Evolutionary conservation across 2,797 vertebrate species (phyloP), one percentile per base, ranked within the genome.

Genomic region (Balearica regulorum): DNA sequence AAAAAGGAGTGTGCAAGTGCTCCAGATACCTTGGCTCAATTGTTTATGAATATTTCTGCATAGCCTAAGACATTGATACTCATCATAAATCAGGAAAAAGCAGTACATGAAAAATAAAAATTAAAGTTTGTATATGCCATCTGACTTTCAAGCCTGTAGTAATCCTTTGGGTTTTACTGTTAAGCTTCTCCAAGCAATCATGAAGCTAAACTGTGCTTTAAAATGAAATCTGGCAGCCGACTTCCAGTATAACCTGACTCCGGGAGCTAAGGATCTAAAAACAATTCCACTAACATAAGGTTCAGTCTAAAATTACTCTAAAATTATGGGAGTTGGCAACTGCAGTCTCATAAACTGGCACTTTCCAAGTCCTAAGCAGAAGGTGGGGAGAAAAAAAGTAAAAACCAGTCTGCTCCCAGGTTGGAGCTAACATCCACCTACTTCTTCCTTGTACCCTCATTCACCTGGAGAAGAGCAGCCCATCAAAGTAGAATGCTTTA

Each of bases 71-170:
- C 51, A 54, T 12, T 3, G 2, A 61, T 76, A 89, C 24, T 81
- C 39, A 21, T 48, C 2, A 55, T 43, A 54, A 85, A 89, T 46
- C 15, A 57, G 21, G 24, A 75, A 93, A 89, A 91, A 89, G 6
- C 22, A 89, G n/a, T 43, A 46, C 13, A 75, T 39, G 31, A 68
- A 89, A 96, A 90, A 96, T 73, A 91, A 84, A 93, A 89, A 68
- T 62, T 80, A 41, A 78, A 49, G 35, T 91, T 85, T 87, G 16
- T 69, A 10, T 61, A 14, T 65, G 19, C 35, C 65, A 48, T 83
- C 75, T 92, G 79, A 85, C 31, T 81, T 89, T 79, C 72, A 91
- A 91, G 46, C 24, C 43, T 72, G 18, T 39, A 77, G 37, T 69
- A 95, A 90, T 83, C 46, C 53, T 83, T 71, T 78, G 69, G 71